Percentiles rank a stretch among this genome's conserved stretches.
phyloP scores from a whole-genome alignment of 2,113 vertebrate species.

The Eulacestoma nigropectus region DNA sequence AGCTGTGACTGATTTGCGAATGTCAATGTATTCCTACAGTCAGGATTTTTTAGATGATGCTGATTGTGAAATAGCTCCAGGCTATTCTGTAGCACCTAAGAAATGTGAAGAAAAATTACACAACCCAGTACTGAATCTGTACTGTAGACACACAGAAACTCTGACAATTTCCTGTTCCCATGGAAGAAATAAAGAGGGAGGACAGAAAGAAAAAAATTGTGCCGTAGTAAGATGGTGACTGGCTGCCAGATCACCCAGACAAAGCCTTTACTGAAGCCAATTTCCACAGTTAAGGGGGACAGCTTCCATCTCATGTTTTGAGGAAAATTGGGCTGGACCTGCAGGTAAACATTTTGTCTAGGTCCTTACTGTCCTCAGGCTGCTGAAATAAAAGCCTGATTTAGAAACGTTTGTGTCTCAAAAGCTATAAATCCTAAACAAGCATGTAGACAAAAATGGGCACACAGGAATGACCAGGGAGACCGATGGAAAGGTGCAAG shows the following conservation, averaged over 20 bases:
- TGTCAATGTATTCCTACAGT: background rate
- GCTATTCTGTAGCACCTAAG: slow-evolving; percentile 6
- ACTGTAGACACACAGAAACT: background rate
- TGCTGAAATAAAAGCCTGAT: background rate
- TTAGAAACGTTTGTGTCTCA: background rate
- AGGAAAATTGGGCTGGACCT: background rate
- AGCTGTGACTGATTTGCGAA: background rate
- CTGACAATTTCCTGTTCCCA: background rate
- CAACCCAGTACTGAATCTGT: background rate
- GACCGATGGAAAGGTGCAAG: background rate
- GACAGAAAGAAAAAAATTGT: background rate
- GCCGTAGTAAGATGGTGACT: background rate
- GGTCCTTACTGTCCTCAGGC: background rate
- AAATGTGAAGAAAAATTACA: slow-evolving; percentile 20
- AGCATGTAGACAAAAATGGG: background rate
- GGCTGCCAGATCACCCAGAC: background rate
- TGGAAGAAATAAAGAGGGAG: background rate
- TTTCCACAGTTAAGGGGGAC: background rate
- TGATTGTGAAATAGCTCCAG: background rate
- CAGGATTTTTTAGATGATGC: background rate
- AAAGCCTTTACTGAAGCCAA: background rate
- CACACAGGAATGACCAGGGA: background rate
- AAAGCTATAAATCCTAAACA: background rate
- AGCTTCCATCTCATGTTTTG: background rate
- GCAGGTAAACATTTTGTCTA: background rate